A percentile compares a stretch with the other conserved stretches of the same genome.
phyloP scores from a whole-genome alignment of 30 jellyfish, hydroid and myxozoan species.

The Nemopilema nomurai region DNA sequence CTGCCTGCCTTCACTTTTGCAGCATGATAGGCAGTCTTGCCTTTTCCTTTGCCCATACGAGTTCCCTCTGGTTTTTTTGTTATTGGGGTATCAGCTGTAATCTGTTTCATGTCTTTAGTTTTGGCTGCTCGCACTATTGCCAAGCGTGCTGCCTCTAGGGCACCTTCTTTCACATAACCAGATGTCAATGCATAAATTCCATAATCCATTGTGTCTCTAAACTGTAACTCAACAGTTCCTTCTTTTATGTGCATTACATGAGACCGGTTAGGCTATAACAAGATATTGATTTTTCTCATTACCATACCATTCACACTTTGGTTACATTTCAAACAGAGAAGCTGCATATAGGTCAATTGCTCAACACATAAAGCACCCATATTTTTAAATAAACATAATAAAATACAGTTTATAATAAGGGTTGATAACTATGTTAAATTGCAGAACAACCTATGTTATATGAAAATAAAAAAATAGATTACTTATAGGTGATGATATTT shows the following conservation, averaged over 20 bases:
- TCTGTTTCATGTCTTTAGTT: slow-evolving; percentile 68
- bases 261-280: slow-evolving; percentile 20
- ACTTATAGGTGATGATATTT: no score
- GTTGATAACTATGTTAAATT: no score
- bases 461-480: no score
- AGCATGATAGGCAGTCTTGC: slow-evolving; percentile 89
- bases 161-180: slow-evolving; percentile 92
- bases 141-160: slow-evolving; percentile 89
- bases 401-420: no score
- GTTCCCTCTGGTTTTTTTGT: slow-evolving; percentile 93
- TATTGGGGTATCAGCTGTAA: slow-evolving; percentile 78
- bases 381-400: no score
- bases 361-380: background rate
- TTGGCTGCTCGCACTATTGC: slow-evolving; percentile 84
- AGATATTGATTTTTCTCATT: background rate
- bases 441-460: no score
- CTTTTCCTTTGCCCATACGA: slow-evolving; percentile 98
- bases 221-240: slow-evolving; percentile 60
- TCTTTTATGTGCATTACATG: slow-evolving; percentile 25
- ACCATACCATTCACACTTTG: no score
- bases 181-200: slow-evolving; percentile 88
- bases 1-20: slow-evolving; percentile 84
- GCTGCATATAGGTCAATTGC: background rate
- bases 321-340: slow-evolving; percentile 13
- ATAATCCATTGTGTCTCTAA: slow-evolving; percentile 79